Evolutionary conservation across 1,140 invertebrate genomes (phyloP).

Genomic region (Coenobita brevimanus): DNA sequence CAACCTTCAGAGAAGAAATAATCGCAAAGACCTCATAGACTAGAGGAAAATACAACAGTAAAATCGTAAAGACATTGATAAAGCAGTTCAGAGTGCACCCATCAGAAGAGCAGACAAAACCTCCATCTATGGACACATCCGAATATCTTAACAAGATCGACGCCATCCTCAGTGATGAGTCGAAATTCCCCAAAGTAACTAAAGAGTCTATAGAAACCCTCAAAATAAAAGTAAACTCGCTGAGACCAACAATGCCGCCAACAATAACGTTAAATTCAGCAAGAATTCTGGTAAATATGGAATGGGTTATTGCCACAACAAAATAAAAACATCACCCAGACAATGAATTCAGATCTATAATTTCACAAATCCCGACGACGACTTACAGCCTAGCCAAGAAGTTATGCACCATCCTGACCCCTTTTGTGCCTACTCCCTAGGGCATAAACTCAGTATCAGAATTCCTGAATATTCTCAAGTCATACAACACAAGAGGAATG

Average conservation of each 20-base stretch:
- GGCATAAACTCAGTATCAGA: not conserved
- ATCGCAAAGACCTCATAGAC: no score
- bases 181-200: not conserved
- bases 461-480: not conserved
- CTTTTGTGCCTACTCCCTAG: not conserved
- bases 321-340: not conserved
- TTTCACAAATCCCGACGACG: not conserved
- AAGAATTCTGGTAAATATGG: not conserved
- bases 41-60: no score
- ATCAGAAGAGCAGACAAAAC: no score
- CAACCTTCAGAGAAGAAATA: no score
- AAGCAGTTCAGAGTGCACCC: no score
- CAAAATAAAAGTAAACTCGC: not conserved
- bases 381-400: not conserved
- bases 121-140: no score
- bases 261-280: not conserved
- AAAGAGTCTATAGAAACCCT: not conserved
- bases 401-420: not conserved
- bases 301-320: not conserved
- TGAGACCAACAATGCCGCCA: not conserved
- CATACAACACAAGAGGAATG: not conserved
- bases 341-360: not conserved
- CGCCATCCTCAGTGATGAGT: no score
- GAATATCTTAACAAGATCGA: no score
- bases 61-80: no score